A percentile compares a stretch with the other conserved stretches of the same genome.
Conservation (phyloP, 2,113 vertebrate species). For the Echinops telfairi region DNA sequence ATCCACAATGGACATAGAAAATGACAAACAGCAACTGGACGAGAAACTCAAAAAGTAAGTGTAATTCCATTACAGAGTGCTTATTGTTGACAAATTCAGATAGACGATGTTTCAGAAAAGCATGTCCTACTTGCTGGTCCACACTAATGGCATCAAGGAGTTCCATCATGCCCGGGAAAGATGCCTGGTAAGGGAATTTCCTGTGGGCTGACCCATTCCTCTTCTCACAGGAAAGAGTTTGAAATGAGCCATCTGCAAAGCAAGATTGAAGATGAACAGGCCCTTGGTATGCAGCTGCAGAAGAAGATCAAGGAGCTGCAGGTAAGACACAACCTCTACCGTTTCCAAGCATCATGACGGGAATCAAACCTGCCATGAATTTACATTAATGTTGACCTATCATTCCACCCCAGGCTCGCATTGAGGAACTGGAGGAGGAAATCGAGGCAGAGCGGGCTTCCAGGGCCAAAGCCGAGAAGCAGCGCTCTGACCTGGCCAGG, state of each 20-base stretch:
- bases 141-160: neutral
- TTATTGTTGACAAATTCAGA: neutral
- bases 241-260: slow-evolving; percentile 89
- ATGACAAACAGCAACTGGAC: slow-evolving; percentile 89
- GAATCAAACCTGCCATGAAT: neutral
- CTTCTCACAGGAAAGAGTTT: slow-evolving; percentile 89
- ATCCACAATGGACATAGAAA: slow-evolving; percentile 90
- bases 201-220: neutral
- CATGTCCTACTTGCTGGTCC: neutral
- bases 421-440: slow-evolving; percentile 93
- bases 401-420: slow-evolving; percentile 86
- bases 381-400: neutral
- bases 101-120: neutral
- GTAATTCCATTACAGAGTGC: neutral
- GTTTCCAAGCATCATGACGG: neutral
- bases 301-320: slow-evolving; percentile 92
- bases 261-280: slow-evolving; percentile 90
- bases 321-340: slow-evolving; percentile 65
- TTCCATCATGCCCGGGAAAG: neutral
- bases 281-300: slow-evolving; percentile 87
- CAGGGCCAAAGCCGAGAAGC: slow-evolving; percentile 94
- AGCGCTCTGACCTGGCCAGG: slow-evolving; percentile 90
- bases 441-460: slow-evolving; percentile 92
- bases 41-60: slow-evolving; percentile 90
- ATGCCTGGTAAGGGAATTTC: neutral